These are phyloP conservation scores for Gymnoscopelus microlampas DNA, from an alignment of 2,797 vertebrate species.

Conservation along the genomic window DNA sequence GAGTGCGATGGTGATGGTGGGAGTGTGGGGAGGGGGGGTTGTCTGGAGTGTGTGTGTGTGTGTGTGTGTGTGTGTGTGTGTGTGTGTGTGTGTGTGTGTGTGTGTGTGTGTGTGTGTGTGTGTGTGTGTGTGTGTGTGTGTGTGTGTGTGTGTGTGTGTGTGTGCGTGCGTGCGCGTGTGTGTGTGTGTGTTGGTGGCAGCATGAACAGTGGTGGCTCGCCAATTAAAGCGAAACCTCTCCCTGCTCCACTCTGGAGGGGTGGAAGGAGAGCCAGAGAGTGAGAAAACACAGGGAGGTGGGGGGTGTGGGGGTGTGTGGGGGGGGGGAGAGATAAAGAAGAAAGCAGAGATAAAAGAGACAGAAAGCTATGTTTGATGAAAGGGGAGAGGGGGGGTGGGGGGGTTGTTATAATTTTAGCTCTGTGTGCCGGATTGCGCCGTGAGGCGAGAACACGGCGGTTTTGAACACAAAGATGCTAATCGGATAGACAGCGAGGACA, in stretches of 20 bases:
- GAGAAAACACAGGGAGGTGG: constrained; percentile 42
- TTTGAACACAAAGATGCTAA: constrained; percentile 58
- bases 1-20: constrained; percentile 4
- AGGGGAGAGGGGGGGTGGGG: constrained; percentile 44
- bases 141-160: constrained; percentile 2
- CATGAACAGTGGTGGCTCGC: constrained; percentile 74
- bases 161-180: constrained; percentile 7
- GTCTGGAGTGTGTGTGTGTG: constrained; percentile 14
- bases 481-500: constrained; percentile 38
- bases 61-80: constrained; percentile 3
- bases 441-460: constrained; percentile 49
- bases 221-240: constrained; percentile 77
- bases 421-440: constrained; percentile 38
- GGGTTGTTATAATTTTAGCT: constrained; percentile 70
- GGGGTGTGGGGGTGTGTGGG: constrained; percentile 41
- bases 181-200: constrained; percentile 56
- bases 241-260: constrained; percentile 49
- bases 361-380: constrained; percentile 63
- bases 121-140: neutral
- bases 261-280: no score
- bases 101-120: constrained; percentile 18
- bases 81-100: neutral
- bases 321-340: constrained; percentile 58
- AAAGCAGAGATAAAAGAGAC: constrained; percentile 62
- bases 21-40: neutral